A percentile compares a stretch with the other conserved stretches of the same genome.
phyloP scores from a whole-genome alignment of 2,797 vertebrate genomes.

The Esox lucius region DNA sequence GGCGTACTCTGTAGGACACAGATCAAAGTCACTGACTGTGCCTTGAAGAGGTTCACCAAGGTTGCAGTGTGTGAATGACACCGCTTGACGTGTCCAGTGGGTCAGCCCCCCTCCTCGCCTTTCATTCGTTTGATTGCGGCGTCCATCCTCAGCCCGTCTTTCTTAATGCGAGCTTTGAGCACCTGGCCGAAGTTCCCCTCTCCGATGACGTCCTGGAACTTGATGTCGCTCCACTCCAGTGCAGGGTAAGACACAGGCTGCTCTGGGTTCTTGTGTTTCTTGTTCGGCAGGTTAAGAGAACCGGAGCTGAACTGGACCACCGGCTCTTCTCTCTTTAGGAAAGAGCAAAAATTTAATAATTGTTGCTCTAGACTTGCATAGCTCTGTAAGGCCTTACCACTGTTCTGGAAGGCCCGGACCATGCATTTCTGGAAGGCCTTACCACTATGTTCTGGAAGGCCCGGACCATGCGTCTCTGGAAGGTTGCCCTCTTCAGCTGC shows the following conservation, averaged over 20 bases:
- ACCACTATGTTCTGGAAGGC: conserved; percentile 74
- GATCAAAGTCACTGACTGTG: neutral
- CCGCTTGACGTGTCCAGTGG: no score
- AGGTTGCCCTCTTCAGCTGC: conserved; percentile 81
- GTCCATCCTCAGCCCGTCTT: conserved; percentile 86
- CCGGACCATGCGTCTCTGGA: conserved; percentile 85
- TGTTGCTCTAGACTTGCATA: neutral
- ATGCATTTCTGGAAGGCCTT: conserved; percentile 73
- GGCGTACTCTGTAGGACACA: conserved; percentile 75
- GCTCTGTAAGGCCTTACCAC: no score
- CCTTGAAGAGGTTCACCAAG: no score
- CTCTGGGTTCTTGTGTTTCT: conserved; percentile 78
- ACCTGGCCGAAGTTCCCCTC: conserved; percentile 90
- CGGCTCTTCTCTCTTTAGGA: conserved; percentile 82
- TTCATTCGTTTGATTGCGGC: conserved; percentile 91
- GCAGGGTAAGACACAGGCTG: conserved; percentile 83
- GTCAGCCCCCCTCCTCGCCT: conserved; percentile 60
- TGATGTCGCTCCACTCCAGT: conserved; percentile 88
- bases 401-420: neutral
- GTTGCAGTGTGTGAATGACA: no score
- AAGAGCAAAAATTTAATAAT: neutral
- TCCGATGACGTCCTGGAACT: conserved; percentile 89
- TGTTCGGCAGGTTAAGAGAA: conserved; percentile 76
- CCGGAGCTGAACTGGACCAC: conserved; percentile 86
- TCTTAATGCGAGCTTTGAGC: conserved; percentile 87